phyloP scores from a whole-genome alignment of 2,113 vertebrate species.

The Tringa solitaria region DNA sequence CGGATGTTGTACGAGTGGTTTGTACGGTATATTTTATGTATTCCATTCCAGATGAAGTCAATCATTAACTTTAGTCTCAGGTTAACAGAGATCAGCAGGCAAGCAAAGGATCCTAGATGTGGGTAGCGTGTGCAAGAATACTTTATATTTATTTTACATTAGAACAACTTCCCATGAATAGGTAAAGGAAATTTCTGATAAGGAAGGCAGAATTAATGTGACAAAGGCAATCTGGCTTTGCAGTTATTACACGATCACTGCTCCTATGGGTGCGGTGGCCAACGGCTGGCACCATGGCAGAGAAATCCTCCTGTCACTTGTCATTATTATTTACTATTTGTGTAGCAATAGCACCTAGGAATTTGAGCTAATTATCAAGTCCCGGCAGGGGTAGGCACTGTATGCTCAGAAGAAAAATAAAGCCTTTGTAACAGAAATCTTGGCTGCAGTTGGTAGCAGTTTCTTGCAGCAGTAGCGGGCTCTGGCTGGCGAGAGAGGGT shows the following conservation, averaged over 20 bases:
- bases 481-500: not conserved
- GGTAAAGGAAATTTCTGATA: not conserved
- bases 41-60: conserved; percentile 15
- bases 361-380: not conserved
- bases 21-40: conserved; percentile 12
- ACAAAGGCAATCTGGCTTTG: not conserved
- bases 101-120: not conserved
- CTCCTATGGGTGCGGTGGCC: not conserved
- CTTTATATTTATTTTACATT: not conserved
- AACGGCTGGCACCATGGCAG: not conserved
- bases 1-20: not conserved
- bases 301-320: not conserved
- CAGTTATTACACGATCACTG: not conserved
- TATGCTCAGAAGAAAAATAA: not conserved
- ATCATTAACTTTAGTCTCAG: conserved; percentile 38
- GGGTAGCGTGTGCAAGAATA: not conserved
- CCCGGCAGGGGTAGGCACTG: not conserved
- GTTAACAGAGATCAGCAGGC: not conserved
- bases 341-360: not conserved
- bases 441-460: not conserved
- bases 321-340: not conserved
- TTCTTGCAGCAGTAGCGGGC: not conserved
- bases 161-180: not conserved
- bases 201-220: not conserved
- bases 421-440: not conserved